Conservation (phyloP, 2,797 vertebrate species). For the Enteromius anoplus region DNA sequence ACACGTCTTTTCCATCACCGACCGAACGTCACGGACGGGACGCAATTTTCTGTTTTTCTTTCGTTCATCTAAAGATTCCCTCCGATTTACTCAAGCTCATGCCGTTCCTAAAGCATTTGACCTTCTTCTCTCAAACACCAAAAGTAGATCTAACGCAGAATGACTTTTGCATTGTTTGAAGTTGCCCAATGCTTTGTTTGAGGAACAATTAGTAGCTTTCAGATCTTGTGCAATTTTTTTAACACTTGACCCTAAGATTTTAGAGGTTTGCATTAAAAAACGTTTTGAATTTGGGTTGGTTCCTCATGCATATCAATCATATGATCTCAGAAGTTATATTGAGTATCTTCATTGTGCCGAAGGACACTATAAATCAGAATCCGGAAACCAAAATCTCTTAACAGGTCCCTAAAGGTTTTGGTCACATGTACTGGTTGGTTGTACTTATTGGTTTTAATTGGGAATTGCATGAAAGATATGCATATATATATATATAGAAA, state of each 20-base stretch:
- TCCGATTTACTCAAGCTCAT: background rate
- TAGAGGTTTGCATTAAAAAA: background rate
- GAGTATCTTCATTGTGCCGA: background rate
- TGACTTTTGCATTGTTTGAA: background rate
- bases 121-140: background rate
- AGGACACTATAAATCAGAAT: background rate
- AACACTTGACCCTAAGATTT: background rate
- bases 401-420: background rate
- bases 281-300: background rate
- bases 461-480: too few relatives aligned
- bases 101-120: background rate
- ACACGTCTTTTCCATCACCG: background rate
- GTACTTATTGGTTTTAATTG: background rate
- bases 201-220: background rate
- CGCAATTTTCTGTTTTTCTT: constrained; percentile 57
- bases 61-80: background rate
- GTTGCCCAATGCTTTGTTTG: background rate
- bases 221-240: background rate
- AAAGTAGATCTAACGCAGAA: background rate
- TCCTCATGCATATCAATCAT: background rate
- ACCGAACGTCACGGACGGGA: background rate
- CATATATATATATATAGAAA: too few relatives aligned
- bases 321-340: background rate
- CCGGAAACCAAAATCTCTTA: background rate
- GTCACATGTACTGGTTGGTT: background rate